Evolutionary conservation across 2,888 invertebrate genomes (phyloP), one percentile per base, ranked within the genome.

Genomic region (Drosophila nr. perissopoda): DNA sequence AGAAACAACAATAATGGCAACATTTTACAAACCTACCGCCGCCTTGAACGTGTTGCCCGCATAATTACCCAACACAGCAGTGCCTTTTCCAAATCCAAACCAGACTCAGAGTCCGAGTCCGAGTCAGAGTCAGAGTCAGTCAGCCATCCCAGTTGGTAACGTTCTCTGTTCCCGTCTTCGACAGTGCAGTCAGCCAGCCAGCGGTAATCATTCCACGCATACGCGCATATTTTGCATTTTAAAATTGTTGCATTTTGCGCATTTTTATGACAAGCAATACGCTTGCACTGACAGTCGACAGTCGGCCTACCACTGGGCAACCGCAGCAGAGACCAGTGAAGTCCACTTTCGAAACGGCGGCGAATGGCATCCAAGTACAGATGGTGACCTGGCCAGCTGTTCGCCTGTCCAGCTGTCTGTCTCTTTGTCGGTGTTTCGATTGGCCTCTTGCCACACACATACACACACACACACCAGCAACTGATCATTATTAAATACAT

Each of bases 181-280:
- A n/a, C 49, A 25, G 62, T 45, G 27, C 25, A 45, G 27, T 45
- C 45, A 45, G 11, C n/a, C 42, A 42, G 42, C 6, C 65, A 58
- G 71, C 60, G 73, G 62, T 65, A 84, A 87, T 88, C 87, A 87
- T 89, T 85, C 87, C 87, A 77, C 71, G 77, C 85, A 87, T 88
- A 76, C 80, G 85, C 87, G 83, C 87, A 89, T 87, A 87, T 85
- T 87, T 83, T 80, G 82, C 82, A 89, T 88, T 88, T 87, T 83
- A 54, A 79, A 87, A 82, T 88, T 80, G 78, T 80, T 87, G 78
- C 87, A 85, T 81, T 88, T 82, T 70, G 89, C 82, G 84, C 79
- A 87, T 87, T 87, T 86, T 87, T 80, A 88, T 87, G 82, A 80
- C 85, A 78, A 75, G 85, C 79, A 57, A 69, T 66, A 78, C 63